Percentiles rank a stretch among this genome's conserved stretches.
These are phyloP conservation scores for Callionymus lyra DNA, from an alignment of 2,113 vertebrate genomes.

Conservation along the genomic window DNA sequence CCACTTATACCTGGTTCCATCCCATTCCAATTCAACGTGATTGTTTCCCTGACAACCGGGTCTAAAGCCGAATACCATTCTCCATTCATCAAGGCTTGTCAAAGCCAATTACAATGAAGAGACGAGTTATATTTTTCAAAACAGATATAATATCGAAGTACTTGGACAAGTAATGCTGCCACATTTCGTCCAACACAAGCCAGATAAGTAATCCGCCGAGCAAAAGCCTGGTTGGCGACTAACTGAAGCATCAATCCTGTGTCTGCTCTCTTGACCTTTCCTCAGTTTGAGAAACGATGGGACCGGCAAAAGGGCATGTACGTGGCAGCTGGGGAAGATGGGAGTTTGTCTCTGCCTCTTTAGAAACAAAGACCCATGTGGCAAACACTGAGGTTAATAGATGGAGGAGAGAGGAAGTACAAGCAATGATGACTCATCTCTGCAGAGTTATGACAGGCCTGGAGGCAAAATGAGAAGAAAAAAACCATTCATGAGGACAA, in stretches of 20 bases:
- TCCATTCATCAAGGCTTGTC: too few species aligned
- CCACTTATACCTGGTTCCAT: too few species aligned
- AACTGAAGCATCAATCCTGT: slow-evolving; percentile 41
- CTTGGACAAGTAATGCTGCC: too few species aligned
- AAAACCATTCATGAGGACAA: slow-evolving; percentile 50
- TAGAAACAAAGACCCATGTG: slow-evolving; percentile 26
- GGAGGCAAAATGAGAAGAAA: slow-evolving; percentile 1
- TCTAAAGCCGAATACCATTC: too few species aligned
- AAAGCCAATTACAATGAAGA: too few species aligned
- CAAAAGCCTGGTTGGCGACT: neutral
- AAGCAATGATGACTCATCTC: slow-evolving; percentile 40
- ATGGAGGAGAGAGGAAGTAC: slow-evolving; percentile 22
- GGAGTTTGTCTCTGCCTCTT: slow-evolving; percentile 22
- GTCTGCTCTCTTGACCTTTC: slow-evolving; percentile 42
- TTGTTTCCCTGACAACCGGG: too few species aligned
- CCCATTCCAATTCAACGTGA: too few species aligned
- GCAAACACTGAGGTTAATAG: slow-evolving; percentile 45
- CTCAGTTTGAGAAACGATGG: slow-evolving; percentile 10
- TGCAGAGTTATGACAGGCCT: slow-evolving; percentile 33
- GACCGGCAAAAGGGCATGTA: slow-evolving; percentile 10
- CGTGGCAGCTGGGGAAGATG: slow-evolving; percentile 14
- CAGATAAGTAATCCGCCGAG: too few species aligned
- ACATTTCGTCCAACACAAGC: too few species aligned
- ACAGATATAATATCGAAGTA: too few species aligned
- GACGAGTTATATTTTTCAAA: too few species aligned